Conservation (phyloP, 2,888 invertebrate genomes). For the Drosophila acutilabella region DNA sequence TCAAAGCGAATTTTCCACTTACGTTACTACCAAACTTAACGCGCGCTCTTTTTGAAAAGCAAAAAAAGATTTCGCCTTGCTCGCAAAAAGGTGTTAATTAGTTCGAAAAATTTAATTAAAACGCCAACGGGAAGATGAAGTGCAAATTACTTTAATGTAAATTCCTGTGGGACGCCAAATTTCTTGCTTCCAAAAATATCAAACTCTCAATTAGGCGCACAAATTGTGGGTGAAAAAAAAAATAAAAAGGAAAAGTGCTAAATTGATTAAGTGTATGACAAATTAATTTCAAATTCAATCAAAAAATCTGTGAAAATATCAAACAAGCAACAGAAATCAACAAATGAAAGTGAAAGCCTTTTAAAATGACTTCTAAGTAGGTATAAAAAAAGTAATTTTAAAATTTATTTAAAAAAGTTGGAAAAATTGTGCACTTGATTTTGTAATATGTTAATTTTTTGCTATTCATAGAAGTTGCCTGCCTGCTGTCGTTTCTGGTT, state of each 20-base stretch:
- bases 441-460: constrained; percentile 5
- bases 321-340: not conserved
- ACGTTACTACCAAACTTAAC: constrained; percentile 7
- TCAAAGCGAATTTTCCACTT: constrained; percentile 20
- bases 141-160: constrained; percentile 43
- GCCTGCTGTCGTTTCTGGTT: not conserved
- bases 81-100: constrained; percentile 67
- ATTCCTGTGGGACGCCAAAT: constrained; percentile 30
- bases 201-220: constrained; percentile 19
- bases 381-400: constrained; percentile 8
- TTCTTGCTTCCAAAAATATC: constrained; percentile 11
- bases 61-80: constrained; percentile 16
- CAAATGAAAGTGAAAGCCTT: constrained; percentile 7
- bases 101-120: constrained; percentile 57
- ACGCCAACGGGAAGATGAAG: constrained; percentile 11
- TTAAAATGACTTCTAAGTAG: constrained; percentile 20
- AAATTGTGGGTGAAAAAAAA: constrained; percentile 40
- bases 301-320: constrained; percentile 8
- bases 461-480: constrained; percentile 1
- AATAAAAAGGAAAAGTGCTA: constrained; percentile 3
- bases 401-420: not conserved
- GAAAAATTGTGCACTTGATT: not conserved
- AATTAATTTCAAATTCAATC: constrained; percentile 14
- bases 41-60: constrained; percentile 41
- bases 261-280: constrained; percentile 24